Base-by-base conservation (phyloP, 2,888 invertebrate species). In the Strigamia crassipes region DNA sequence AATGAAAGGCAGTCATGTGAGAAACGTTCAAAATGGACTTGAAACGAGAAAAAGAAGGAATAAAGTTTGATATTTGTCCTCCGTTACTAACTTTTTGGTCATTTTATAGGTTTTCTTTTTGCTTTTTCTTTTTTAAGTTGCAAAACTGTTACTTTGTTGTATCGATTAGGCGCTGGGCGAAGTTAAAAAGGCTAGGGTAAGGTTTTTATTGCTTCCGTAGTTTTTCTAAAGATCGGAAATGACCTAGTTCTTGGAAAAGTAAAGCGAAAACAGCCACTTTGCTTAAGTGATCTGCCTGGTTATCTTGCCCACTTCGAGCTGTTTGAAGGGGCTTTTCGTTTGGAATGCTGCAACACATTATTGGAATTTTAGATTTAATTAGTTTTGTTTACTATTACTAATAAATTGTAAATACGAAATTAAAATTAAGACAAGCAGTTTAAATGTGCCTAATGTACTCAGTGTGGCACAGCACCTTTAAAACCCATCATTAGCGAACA, bases 21-120 rank as follows among this genome's bases (percentile, higher is more conserved):
- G 61, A 66, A 66, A 66, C 13, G 61, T 23, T 18, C 61, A 21
- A 66, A 66, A 66, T 66, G 61, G 61, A 66, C 61, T 66, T 8
- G 61, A 18, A 66, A 66, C 5, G 18, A 51, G 51, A 15, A 51
- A 38, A 38, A 66, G 2, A 38, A 66, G 2, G 61, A 23, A 66
- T 66, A n/a, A 66, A 21, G 18, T 66, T 66, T 66, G 21, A 21
- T 66, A 66, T 21, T 66, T 66, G 8, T 66, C 27, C 27, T 21
- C 23, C 5, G 21, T 23, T 61, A 2, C 3, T 21, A 61, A 61
- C 10, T 21, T 66, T 66, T 46, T n/a, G n/a, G n/a, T 13, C 15
- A n/a, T 46, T 46, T 46, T n/a, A 4, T 15, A 4, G 12, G n/a
- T n/a, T n/a, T n/a, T 13, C 15, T 15, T 15, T 46, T 46, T n/a